phyloP scores from a whole-genome alignment of 1,140 invertebrate genomes.

The Portunus trituberculatus region DNA sequence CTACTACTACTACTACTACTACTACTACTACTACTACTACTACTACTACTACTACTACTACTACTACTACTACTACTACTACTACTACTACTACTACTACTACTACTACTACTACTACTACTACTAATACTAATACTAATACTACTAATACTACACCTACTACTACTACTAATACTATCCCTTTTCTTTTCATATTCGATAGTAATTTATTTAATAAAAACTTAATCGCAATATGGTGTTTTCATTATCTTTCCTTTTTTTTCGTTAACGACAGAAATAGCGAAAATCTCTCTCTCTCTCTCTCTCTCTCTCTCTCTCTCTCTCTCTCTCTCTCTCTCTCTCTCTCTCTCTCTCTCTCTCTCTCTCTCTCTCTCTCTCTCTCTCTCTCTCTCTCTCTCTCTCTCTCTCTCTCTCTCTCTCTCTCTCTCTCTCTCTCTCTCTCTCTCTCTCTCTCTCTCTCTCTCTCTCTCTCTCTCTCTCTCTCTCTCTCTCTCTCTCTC shows the following conservation, averaged over 20 bases:
- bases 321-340: too few relatives aligned
- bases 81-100: neutral
- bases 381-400: too few relatives aligned
- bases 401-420: too few relatives aligned
- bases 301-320: neutral
- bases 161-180: too few relatives aligned
- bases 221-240: too few relatives aligned
- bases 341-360: too few relatives aligned
- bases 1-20: neutral
- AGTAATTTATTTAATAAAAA: neutral
- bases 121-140: too few relatives aligned
- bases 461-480: slow-evolving; percentile 45
- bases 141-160: too few relatives aligned
- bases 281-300: neutral
- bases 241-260: neutral
- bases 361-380: too few relatives aligned
- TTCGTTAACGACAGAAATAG: neutral
- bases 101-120: neutral
- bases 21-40: neutral
- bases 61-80: neutral
- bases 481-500: slow-evolving; percentile 42
- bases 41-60: neutral
- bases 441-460: slow-evolving; percentile 43
- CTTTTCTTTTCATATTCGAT: too few relatives aligned
- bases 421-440: too few relatives aligned